Base-by-base conservation (phyloP, 2,888 invertebrate species). In the Calameuta pallipes region DNA sequence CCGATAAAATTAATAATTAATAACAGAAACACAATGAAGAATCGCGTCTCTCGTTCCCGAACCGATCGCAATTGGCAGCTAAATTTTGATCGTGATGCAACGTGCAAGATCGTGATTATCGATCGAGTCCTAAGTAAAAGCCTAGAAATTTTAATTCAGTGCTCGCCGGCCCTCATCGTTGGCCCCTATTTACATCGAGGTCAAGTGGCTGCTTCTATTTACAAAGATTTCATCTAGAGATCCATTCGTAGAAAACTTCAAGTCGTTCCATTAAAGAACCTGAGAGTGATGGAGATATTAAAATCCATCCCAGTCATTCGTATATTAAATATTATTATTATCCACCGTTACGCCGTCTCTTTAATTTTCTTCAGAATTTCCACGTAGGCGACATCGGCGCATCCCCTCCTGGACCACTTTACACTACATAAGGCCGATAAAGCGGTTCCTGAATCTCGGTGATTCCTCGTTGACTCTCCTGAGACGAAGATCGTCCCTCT, bases 341-440 rank as follows among this genome's bases (percentile, higher is more conserved):
- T 23, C 6, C 56, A 23, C 56, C 1, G 23, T 23, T 23, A 56
- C 2, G 9, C 56, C 6, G 23, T 56, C 56, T 9, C 56, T 56
- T 56, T 23, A 2, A 56, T 56, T 1, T 56, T 36, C 36, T 56
- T 56, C 56, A 56, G 56, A 23, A 56, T 1, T 23, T 56, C 9
- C 56, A 56, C 23, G 6, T 2, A 56, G 23, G 2, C 56, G 56
- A 23, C 6, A 9, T 56, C 9, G 1, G 23, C 23, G 33, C 33
- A 33, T 33, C 6, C 56, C 1, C 31, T 31, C 31, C 56, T 0
- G 23, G 23, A 56, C 56, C 56, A 23, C 0, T 23, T 89, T 88
- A 91, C 79, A 90, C 90, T 77, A 92, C 92, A 83, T 92, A 92
- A 78, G 92, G 92, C 80, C 92, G 90, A 84, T 92, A 92, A 35